phyloP scores from a whole-genome alignment of 2,888 invertebrate species.

The Globia sparganii region DNA sequence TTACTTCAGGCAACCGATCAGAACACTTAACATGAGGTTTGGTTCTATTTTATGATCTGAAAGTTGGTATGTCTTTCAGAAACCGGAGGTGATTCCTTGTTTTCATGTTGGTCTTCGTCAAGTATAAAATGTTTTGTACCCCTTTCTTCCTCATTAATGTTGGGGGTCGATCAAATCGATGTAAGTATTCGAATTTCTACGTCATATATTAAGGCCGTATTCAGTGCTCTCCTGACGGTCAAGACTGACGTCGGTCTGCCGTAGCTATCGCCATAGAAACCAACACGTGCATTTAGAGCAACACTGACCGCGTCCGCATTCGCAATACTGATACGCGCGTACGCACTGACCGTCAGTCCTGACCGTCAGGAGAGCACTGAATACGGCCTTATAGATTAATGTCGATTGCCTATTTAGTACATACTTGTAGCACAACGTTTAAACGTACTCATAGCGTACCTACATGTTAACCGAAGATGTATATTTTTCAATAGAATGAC shows the following conservation, averaged over 20 bases:
- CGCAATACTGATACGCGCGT: too few species aligned
- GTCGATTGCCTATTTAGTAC: constrained; percentile 48
- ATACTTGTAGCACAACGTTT: constrained; percentile 52
- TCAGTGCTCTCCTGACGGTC: too few species aligned
- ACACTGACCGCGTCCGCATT: too few species aligned
- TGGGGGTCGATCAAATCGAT: constrained; percentile 44
- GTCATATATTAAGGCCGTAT: too few species aligned
- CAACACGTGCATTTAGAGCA: too few species aligned
- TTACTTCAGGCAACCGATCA: background rate
- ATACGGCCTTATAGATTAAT: constrained; percentile 26
- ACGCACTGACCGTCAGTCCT: too few species aligned
- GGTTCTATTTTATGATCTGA: background rate
- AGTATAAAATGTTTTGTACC: constrained; percentile 15
- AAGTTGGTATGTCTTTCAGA: background rate
- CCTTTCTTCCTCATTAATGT: constrained; percentile 22
- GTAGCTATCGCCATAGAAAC: too few species aligned
- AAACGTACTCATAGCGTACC: constrained; percentile 40
- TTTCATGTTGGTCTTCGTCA: background rate
- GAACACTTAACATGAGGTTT: background rate
- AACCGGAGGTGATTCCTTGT: background rate
- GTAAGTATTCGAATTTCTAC: constrained; percentile 45
- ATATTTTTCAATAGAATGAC: constrained; percentile 69
- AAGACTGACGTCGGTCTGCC: too few species aligned
- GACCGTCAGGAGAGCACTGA: too few species aligned
- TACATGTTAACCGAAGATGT: constrained; percentile 54